Evolutionary conservation across 2,888 invertebrate species (phyloP), one percentile per base, ranked within the genome.

Genomic region (Gnatocerus cornutus): DNA sequence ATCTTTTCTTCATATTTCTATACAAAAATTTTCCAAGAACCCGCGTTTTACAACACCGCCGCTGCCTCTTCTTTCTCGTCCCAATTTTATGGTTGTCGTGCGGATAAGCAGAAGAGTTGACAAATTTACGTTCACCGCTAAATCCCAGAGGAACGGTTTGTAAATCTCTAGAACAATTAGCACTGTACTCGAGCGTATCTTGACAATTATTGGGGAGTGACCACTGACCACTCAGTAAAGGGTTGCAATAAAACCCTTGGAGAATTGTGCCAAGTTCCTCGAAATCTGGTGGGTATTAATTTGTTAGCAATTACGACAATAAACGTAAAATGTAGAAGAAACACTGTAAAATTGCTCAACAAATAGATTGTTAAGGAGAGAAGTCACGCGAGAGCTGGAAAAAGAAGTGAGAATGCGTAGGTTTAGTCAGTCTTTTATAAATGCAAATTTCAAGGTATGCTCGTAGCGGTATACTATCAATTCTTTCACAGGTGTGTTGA

Each of bases 181-280:
- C 80, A 79, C 78, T 66, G 77, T 74, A 78, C 73, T 79, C 76
- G 74, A 74, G 78, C 80, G 78, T 80, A 77, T 79, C 82, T 74
- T 71, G 74, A 77, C 79, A 80, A 81, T 82, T 80, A 81, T 76
- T 66, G 72, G 79, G 82, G 82, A 82, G 80, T 83, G 81, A 80
- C 81, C 81, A 76, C 73, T 74, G 78, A 76, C 78, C 77, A 75
- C 77, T 76, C 68, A 69, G 69, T 64, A 79, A 81, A 80, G 80
- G 80, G 80, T 81, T 81, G 37, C 21, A 61, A 53, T 53, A 33
- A 41, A 52, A 33, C 33, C 64, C 52, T 37, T 33, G 7, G 59
- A 8, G 65, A 59, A 53, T 66, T 59, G 53, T 39, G 53, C 16
- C 33, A 33, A 48, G n/a, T 48, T 48, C 10, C 48, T 53, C 1